A percentile compares a stretch with the other conserved stretches of the same genome.
Evolutionary conservation across 2,888 invertebrate genomes (phyloP).

Genomic region (Drosophila koepferae): DNA sequence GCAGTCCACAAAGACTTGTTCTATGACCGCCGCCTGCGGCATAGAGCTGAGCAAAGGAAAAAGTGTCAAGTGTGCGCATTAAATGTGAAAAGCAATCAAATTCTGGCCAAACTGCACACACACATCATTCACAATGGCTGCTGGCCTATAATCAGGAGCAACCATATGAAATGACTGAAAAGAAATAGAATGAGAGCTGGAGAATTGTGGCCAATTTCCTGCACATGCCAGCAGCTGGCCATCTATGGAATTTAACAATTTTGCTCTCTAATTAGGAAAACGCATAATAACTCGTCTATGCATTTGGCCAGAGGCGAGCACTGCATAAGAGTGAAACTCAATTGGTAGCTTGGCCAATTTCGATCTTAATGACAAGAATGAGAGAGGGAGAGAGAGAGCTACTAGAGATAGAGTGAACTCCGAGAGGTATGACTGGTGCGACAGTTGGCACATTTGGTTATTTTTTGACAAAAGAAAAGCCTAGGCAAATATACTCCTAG

Average conservation of each 20-base stretch:
- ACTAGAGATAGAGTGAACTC: not conserved
- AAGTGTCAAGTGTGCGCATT: constrained; percentile 53
- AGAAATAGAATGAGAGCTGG: constrained; percentile 24
- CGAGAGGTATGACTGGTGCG: constrained; percentile 5
- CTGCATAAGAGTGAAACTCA: constrained; percentile 24
- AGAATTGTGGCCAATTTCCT: constrained; percentile 59
- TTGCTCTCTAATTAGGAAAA: constrained; percentile 63
- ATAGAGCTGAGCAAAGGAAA: constrained; percentile 28
- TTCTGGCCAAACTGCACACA: constrained; percentile 11
- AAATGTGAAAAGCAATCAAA: constrained; percentile 36
- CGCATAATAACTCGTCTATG: constrained; percentile 60
- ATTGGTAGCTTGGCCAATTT: constrained; percentile 49
- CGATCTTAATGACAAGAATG: constrained; percentile 54
- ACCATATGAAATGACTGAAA: constrained; percentile 1
- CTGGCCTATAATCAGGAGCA: constrained; percentile 23
- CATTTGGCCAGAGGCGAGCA: constrained; percentile 28
- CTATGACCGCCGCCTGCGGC: not conserved
- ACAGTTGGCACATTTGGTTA: constrained; percentile 13
- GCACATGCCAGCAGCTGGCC: constrained; percentile 29
- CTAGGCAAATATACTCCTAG: constrained; percentile 29
- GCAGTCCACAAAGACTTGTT: constrained; percentile 12
- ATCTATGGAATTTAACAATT: constrained; percentile 33
- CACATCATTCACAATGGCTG: constrained; percentile 9
- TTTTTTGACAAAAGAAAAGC: constrained; percentile 6
- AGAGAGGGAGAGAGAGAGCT: not conserved